phyloP scores from a whole-genome alignment of 1,140 invertebrate species.

The Chlorops oryzae region DNA sequence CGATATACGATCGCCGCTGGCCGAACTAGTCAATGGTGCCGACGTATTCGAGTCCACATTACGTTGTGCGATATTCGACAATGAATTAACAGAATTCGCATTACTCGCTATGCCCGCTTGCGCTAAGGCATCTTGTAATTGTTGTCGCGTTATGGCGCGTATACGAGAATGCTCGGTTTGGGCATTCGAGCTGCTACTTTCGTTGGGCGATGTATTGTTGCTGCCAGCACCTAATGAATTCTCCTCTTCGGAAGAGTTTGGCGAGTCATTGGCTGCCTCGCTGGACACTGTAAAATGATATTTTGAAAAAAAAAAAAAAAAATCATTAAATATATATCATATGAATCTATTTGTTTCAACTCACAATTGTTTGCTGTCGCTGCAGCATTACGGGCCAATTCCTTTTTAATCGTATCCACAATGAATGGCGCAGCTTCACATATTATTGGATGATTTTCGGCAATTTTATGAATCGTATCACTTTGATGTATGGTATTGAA shows the following conservation, averaged over 20 bases:
- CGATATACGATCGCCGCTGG: conserved; percentile 22
- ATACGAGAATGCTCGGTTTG: conserved; percentile 33
- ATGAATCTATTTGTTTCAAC: neutral
- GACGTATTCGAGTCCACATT: conserved; percentile 28
- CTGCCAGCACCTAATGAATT: conserved; percentile 36
- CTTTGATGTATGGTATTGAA: conserved; percentile 39
- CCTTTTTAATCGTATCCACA: conserved; percentile 41
- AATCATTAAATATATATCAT: neutral
- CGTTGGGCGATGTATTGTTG: conserved; percentile 35
- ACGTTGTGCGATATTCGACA: conserved; percentile 41
- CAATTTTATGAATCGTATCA: conserved; percentile 37
- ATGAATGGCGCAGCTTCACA: conserved; percentile 42
- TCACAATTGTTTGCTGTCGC: conserved; percentile 15
- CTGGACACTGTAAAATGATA: conserved; percentile 26
- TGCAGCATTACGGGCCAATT: conserved; percentile 33
- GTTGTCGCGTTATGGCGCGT: conserved; percentile 42
- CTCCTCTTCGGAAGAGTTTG: conserved; percentile 43
- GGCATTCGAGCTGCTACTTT: conserved; percentile 25
- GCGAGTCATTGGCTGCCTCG: conserved; percentile 43
- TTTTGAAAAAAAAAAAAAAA: neutral
- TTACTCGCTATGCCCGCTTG: conserved; percentile 22
- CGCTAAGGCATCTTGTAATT: conserved; percentile 36
- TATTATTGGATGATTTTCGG: conserved; percentile 39
- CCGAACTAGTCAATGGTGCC: conserved; percentile 4
- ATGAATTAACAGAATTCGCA: conserved; percentile 35